Evolutionary conservation across 1,140 invertebrate genomes (phyloP).

Genomic region (Macrosteles quadrilineatus): DNA sequence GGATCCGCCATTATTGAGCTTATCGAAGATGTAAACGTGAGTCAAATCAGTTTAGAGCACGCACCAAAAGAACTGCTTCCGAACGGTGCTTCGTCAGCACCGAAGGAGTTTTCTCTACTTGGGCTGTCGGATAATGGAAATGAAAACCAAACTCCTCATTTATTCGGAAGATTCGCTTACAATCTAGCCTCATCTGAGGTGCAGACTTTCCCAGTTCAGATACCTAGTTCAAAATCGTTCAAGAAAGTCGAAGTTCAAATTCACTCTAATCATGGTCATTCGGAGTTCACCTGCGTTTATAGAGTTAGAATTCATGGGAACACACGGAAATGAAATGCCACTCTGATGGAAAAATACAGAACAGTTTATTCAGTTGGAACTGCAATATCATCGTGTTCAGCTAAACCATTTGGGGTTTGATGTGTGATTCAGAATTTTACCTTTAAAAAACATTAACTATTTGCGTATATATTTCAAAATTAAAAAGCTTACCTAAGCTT

Average conservation of each 20-base stretch:
- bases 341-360: too few relatives aligned
- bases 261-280: background rate
- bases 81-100: conserved; percentile 85
- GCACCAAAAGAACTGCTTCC: conserved; percentile 74
- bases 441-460: too few relatives aligned
- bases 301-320: conserved; percentile 5
- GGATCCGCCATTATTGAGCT: conserved; percentile 75
- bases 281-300: background rate
- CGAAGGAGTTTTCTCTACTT: conserved; percentile 74
- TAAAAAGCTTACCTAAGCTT: too few relatives aligned
- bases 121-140: background rate
- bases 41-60: conserved; percentile 90
- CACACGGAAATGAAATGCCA: too few relatives aligned
- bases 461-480: too few relatives aligned
- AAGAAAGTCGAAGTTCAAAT: background rate
- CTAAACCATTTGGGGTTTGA: too few relatives aligned
- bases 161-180: background rate
- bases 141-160: background rate
- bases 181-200: background rate
- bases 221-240: background rate
- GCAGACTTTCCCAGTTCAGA: background rate
- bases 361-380: too few relatives aligned
- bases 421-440: too few relatives aligned
- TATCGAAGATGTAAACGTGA: conserved; percentile 73
- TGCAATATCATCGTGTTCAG: too few relatives aligned